Evolutionary conservation across 2,113 vertebrate species (phyloP).

Genomic region (Boleophthalmus pectinirostris): DNA sequence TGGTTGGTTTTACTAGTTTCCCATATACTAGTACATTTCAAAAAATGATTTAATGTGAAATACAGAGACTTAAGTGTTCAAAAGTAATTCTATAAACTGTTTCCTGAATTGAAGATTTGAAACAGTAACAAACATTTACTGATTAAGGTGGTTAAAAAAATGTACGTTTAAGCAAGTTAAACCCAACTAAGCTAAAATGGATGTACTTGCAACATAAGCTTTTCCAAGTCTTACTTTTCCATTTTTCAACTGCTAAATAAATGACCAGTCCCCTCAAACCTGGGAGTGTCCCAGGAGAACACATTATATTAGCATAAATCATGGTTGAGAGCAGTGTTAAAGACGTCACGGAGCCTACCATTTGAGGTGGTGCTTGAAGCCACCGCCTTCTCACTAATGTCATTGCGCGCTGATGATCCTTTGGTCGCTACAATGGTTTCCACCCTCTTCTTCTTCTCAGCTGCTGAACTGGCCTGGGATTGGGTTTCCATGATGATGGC

Average conservation of each 20-base stretch:
- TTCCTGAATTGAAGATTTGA: background rate
- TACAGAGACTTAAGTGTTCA: too few relatives aligned
- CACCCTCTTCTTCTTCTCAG: slow-evolving; percentile 97
- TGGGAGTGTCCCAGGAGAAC: background rate
- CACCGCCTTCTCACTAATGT: slow-evolving; percentile 98
- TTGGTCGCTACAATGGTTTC: slow-evolving; percentile 93
- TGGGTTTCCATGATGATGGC: slow-evolving; percentile 94
- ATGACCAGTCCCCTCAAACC: background rate
- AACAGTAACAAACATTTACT: background rate
- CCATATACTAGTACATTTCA: too few relatives aligned
- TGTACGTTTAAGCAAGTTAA: background rate
- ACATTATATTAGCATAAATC: slow-evolving; percentile 21
- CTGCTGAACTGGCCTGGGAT: slow-evolving; percentile 89
- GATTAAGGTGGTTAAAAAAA: too few relatives aligned
- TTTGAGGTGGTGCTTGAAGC: slow-evolving; percentile 99
- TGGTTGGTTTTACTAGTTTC: too few relatives aligned
- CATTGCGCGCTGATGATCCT: slow-evolving; percentile 85
- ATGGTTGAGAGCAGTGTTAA: slow-evolving; percentile 1
- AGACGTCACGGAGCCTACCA: slow-evolving; percentile 75
- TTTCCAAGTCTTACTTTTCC: background rate
- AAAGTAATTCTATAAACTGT: background rate
- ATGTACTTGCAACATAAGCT: background rate
- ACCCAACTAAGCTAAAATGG: background rate
- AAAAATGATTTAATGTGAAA: too few relatives aligned
- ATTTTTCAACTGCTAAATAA: slow-evolving; percentile 5